Base-by-base conservation (phyloP, 2,888 invertebrate species). In the Parasteatoda lunata region DNA sequence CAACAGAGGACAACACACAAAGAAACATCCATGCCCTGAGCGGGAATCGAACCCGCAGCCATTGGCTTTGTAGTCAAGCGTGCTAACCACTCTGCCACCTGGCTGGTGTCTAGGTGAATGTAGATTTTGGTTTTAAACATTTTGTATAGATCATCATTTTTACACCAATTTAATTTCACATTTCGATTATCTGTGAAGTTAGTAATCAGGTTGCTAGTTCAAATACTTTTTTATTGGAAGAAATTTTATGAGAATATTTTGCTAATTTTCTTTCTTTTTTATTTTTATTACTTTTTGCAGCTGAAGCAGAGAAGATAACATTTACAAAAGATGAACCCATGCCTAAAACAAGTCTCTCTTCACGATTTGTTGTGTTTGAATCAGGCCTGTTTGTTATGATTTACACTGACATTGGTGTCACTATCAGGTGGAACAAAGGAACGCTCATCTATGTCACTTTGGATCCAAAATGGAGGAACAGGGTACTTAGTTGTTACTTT, bases 351-450 rank as follows among this genome's bases (percentile, higher is more conserved):
- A 72, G 51, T 47, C 73, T 76, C 30, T 45, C 15, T 7, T 90
- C 90, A 79, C 94, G 94, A 89, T 94, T 96, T 82, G 93, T 93
- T 13, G 92, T 95, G 4, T 93, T 95, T 30, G 92, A 94, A 87
- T 95, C 95, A 0, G 97, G 96, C 0, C 92, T 95, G 0, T 97
- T 95, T 91, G 94, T 96, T 13, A 95, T 96, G 90, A 93, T 96
- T 45, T 96, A 96, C 91, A 94, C 95, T 0, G 94, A 95, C 66
- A 92, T 96, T 3, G 96, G 96, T 11, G 91, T 97, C 81, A 95
- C 95, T 73, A 91, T 98, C 1, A 95, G 96, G 91, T 98, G 97
- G 97, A 97, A 98, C 92, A 93, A 91, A 90, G 96, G 95, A 11
- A 96, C 97, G 15, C 93, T 97, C 77, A 95, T 97, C 45, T 96